phyloP scores from a whole-genome alignment of 30 jellyfish, hydroid and myxozoan genomes.

The Pseudorhiza aurosa region DNA sequence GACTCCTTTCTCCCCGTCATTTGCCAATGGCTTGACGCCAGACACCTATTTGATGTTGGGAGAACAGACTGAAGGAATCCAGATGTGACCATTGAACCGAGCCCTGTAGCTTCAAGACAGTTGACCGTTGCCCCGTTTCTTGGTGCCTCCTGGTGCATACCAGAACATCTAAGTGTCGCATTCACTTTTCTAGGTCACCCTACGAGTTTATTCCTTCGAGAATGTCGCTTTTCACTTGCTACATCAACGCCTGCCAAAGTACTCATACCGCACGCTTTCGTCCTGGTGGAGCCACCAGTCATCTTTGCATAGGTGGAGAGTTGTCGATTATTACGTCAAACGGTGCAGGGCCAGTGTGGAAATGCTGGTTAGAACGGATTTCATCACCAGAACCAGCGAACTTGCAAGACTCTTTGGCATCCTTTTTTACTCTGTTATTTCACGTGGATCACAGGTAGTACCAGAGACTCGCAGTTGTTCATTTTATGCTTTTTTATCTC shows the following conservation, averaged over 20 bases:
- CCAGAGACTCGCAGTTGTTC: no score
- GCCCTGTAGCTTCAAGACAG: no score
- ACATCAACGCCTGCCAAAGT: slow-evolving; percentile 89
- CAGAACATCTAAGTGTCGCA: no score
- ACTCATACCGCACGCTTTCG: slow-evolving; percentile 72
- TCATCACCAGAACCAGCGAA: slow-evolving; percentile 91
- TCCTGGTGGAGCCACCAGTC: slow-evolving; percentile 91
- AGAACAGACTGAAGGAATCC: no score
- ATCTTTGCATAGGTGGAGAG: slow-evolving; percentile 70
- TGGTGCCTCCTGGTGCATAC: no score
- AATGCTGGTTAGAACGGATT: slow-evolving; percentile 80
- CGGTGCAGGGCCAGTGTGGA: slow-evolving; percentile 83
- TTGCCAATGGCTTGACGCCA: no score
- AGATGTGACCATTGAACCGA: no score
- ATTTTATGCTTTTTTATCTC: no score
- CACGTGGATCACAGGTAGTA: slow-evolving; percentile 97
- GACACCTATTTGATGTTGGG: no score
- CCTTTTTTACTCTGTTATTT: slow-evolving; percentile 88
- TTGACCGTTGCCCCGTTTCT: no score
- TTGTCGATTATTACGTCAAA: slow-evolving; percentile 65
- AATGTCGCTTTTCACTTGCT: slow-evolving; percentile 92
- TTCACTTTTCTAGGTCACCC: slow-evolving; percentile 69
- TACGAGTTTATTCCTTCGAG: slow-evolving; percentile 87
- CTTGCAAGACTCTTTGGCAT: slow-evolving; percentile 95
- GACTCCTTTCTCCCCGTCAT: no score